Base-by-base conservation (phyloP, 2,113 vertebrate genomes). In the Aptenodytes forsteri region DNA sequence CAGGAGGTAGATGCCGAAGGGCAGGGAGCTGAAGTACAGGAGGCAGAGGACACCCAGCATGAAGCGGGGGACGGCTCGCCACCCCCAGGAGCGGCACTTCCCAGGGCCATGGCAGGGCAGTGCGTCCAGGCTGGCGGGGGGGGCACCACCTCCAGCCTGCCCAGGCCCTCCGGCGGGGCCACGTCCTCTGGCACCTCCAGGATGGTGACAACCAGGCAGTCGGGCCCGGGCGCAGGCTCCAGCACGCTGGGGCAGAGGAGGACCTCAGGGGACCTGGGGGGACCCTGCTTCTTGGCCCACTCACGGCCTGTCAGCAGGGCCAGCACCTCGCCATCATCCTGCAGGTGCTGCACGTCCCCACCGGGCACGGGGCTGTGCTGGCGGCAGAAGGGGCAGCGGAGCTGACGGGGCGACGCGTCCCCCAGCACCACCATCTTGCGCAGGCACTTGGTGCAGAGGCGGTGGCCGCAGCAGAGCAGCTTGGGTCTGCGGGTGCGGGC, bases 361-460 rank as follows among this genome's bases (percentile, higher is more conserved):
- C 98, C 96, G 0, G 98, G 98, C 69, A 99, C 95, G 0, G 95
- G 94, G 3, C 98, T 99, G 96, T 98, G 98, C 58, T 98, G 98
- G 62, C 99, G 99, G 96, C 99, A 99, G 97, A 99, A 99, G 2
- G 99, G 99, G 95, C 99, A 99, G 87, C 98, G 98, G 96, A 99
- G 98, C 58, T 97, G 59, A 10, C 79, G 97, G 1, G 98, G 98
- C 0, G 98, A 98, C 1, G 96, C 81, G 26, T 98, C 98, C 64
- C 98, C 98, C 15, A 83, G 77, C 27, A 97, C 97, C 87, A 98
- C 98, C 97, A 99, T 99, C 97, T 97, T 98, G 97, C 97, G 97
- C 84, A 99, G 98, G 97, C 99, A 99, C 90, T 97, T 97, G 96
- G 98, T 97, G 6, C 99, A 99, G 77, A 99, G 97, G 13, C 98